Base-by-base conservation (phyloP, 2,113 vertebrate genomes). In the Dascyllus trimaculatus region DNA sequence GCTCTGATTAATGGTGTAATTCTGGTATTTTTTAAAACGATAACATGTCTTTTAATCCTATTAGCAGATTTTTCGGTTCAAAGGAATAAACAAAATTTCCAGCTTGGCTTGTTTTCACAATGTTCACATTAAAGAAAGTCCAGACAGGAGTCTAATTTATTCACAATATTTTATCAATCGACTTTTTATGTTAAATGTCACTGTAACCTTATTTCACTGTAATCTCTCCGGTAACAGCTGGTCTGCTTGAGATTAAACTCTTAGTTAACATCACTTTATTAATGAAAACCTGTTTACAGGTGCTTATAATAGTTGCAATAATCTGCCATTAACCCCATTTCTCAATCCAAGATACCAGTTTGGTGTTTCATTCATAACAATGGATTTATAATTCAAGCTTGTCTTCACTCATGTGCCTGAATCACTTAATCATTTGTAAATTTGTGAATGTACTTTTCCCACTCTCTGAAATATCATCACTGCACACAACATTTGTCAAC, bases 321-420 rank as follows among this genome's bases (percentile, higher is more conserved):
- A 90, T 86, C 84, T 58, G 15, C 56, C 66, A 60, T 88, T 84
- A 85, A 85, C 85, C 83, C 35, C 54, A 54, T 80, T 89, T 4
- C 79, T 69, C 29, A 48, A 63, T 4, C 7, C 49, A 52, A 32
- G 22, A 25, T 32, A 66, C 19, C 19, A 24, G 13, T 60, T 71
- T 75, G 43, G 4, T 63, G 57, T 54, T 72, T 69, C 40, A 48
- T 22, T 75, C 21, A 68, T 17, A 40, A 61, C 54, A 71, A 15
- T 18, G 29, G 24, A 63, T 73, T 83, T 53, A 53, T 21, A 21
- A 5, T 6, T 19, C 6, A 9, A 51, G 17, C 4, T 48, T 48
- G 46, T 10, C 19, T 32, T 54, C 11, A 54, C 35, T 49, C 15
- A 26, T 52, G 21, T 48, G 48, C n/a, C 17, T 35, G 48, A 66